Conservation (phyloP, 2,888 invertebrate genomes). For the Nomada lathburiana region DNA sequence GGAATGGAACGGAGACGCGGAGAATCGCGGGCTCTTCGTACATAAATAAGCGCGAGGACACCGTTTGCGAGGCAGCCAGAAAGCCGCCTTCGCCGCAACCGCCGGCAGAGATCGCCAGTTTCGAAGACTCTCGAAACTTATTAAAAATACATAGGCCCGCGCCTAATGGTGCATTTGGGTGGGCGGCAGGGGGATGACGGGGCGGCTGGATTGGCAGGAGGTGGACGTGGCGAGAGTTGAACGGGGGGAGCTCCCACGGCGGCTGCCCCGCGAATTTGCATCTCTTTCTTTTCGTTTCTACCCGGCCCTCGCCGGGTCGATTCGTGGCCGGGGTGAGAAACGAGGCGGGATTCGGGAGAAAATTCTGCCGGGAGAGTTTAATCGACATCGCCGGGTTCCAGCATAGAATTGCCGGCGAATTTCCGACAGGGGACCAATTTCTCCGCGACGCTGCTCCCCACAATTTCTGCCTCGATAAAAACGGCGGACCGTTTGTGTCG, state of each 20-base stretch:
- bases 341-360: not conserved
- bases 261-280: constrained; percentile 70
- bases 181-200: constrained; percentile 59
- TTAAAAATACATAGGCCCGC: constrained; percentile 81
- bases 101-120: constrained; percentile 72
- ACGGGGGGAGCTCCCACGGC: constrained; percentile 58
- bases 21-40: constrained; percentile 74
- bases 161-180: constrained; percentile 78
- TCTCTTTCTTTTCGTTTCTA: constrained; percentile 45
- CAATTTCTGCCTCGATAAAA: not conserved
- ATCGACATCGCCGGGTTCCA: not conserved
- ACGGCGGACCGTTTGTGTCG: constrained; percentile 26
- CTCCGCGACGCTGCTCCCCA: not conserved
- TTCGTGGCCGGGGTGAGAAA: constrained; percentile 30
- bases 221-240: constrained; percentile 54
- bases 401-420: not conserved
- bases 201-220: constrained; percentile 64
- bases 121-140: constrained; percentile 79
- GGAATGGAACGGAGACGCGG: constrained; percentile 48
- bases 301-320: constrained; percentile 12
- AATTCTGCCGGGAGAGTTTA: not conserved
- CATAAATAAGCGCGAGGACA: constrained; percentile 81
- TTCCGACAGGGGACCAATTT: not conserved
- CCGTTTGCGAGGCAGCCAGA: constrained; percentile 77
- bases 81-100: constrained; percentile 77